Percentiles rank a stretch among this genome's conserved stretches.
phyloP scores from a whole-genome alignment of 2,113 vertebrate genomes.

The Seriola dumerili region DNA sequence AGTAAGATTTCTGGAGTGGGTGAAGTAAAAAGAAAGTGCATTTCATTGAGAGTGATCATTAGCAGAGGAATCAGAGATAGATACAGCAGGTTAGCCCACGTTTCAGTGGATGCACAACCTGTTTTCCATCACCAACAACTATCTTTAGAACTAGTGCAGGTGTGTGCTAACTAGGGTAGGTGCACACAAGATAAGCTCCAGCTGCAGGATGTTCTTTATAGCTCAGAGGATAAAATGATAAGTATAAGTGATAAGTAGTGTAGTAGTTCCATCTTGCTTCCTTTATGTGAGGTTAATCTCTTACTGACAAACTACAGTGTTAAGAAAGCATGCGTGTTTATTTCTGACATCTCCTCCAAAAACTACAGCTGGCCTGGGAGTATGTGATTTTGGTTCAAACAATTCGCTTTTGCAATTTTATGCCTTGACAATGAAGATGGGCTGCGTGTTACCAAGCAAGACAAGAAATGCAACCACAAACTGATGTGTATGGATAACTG shows the following conservation, averaged over 20 bases:
- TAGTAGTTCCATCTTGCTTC: neutral
- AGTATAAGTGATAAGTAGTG: too few relatives aligned
- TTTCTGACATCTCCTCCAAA: neutral
- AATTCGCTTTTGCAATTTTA: neutral
- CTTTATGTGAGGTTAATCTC: neutral
- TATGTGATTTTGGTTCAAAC: neutral
- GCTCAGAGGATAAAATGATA: neutral
- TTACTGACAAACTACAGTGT: neutral
- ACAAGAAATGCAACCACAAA: slow-evolving; percentile 48
- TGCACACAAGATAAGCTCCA: neutral
- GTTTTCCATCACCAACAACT: neutral
- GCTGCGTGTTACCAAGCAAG: neutral
- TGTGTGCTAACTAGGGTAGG: neutral
- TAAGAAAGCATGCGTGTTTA: neutral
- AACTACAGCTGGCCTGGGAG: neutral
- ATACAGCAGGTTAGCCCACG: neutral
- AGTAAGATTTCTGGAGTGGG: neutral
- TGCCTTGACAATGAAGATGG: neutral
- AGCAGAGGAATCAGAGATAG: neutral
- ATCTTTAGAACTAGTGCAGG: too few relatives aligned
- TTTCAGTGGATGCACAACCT: neutral
- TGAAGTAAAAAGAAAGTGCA: neutral
- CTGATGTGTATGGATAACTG: slow-evolving; percentile 27
- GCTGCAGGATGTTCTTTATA: neutral
- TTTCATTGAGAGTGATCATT: neutral